Conservation (phyloP, 2,888 invertebrate genomes). For the Stegophylla sp. region DNA sequence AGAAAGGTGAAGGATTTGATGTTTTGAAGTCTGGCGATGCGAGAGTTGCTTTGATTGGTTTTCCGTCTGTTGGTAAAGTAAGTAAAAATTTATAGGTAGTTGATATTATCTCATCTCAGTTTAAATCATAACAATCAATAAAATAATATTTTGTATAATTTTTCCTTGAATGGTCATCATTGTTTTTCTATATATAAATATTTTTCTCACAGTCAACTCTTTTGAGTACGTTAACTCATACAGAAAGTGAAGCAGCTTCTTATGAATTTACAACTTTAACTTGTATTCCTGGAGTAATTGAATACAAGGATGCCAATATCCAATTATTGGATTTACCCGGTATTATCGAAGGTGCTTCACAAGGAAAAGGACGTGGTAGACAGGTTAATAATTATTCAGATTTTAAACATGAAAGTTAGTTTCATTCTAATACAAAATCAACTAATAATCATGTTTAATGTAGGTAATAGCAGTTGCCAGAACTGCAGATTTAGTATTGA, state of each 20-base stretch:
- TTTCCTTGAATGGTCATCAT: too few species aligned
- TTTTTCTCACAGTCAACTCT: conserved; percentile 81
- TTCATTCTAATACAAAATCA: not conserved
- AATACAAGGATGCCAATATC: conserved; percentile 98
- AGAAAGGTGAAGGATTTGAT: conserved; percentile 98
- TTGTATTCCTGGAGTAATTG: conserved; percentile 98
- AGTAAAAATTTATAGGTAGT: too few species aligned
- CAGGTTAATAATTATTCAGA: conserved; percentile 68
- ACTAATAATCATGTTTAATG: not conserved
- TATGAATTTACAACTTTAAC: conserved; percentile 99
- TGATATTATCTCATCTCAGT: too few species aligned
- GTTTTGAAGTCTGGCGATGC: conserved; percentile 99
- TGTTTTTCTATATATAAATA: not conserved
- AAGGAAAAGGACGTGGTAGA: conserved; percentile 88
- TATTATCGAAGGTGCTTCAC: conserved; percentile 99
- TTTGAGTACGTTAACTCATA: conserved; percentile 91
- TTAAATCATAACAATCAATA: too few species aligned
- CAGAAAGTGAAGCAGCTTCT: conserved; percentile 94
- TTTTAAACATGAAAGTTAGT: not conserved
- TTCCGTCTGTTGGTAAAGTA: conserved; percentile 97
- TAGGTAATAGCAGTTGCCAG: conserved; percentile 96
- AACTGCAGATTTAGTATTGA: conserved; percentile 95
- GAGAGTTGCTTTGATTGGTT: conserved; percentile 94
- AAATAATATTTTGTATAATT: too few species aligned
- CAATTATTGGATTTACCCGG: conserved; percentile 98